Evolutionary conservation across 2,797 vertebrate species (phyloP).

Genomic region (Sphenodon punctatus): DNA sequence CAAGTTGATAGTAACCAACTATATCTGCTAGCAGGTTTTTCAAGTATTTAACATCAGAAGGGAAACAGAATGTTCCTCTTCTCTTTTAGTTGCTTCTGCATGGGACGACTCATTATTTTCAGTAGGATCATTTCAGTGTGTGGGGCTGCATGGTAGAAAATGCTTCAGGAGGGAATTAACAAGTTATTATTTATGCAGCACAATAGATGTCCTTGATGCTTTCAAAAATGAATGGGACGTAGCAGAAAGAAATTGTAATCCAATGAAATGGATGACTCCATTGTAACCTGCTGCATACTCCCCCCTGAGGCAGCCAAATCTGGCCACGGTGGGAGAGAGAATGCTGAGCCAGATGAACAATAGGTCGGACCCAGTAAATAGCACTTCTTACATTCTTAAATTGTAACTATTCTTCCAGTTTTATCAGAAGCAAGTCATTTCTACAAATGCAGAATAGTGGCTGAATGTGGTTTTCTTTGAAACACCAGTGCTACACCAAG

Average conservation of each 20-base stretch:
- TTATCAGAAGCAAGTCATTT: background rate
- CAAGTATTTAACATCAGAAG: background rate
- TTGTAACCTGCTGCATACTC: too few relatives aligned
- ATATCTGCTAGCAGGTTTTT: background rate
- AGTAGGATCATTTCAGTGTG: background rate
- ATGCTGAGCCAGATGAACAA: too few relatives aligned
- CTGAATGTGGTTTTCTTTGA: background rate
- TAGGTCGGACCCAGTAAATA: too few relatives aligned
- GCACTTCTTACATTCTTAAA: too few relatives aligned
- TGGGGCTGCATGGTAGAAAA: background rate
- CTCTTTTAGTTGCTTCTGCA: background rate
- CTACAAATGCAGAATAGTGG: background rate
- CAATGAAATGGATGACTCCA: too few relatives aligned
- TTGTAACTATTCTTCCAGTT: too few relatives aligned
- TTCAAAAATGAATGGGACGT: background rate
- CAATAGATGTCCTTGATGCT: background rate
- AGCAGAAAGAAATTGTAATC: background rate
- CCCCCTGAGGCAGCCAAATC: too few relatives aligned
- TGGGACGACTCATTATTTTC: background rate
- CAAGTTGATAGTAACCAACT: background rate
- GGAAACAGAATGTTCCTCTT: background rate
- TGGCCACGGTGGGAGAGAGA: too few relatives aligned
- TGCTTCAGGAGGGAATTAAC: background rate
- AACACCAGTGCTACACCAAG: rapidly evolving
- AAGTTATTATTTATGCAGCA: background rate